phyloP scores from a whole-genome alignment of 2,888 invertebrate genomes.

The Ecliptopera silaceata region DNA sequence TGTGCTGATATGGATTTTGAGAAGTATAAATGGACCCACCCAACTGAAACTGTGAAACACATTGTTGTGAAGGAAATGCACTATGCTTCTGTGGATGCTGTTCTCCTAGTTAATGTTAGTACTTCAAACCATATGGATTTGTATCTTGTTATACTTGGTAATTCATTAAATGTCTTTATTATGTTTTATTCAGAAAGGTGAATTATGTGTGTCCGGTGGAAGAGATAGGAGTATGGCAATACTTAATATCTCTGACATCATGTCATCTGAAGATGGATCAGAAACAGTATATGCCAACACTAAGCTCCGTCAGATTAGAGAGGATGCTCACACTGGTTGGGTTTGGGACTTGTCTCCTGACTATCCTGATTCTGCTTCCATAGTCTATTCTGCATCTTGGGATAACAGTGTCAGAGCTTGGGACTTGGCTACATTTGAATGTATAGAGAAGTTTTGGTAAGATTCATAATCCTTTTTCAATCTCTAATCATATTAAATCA shows the following conservation, averaged over 20 bases:
- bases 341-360: constrained; percentile 84
- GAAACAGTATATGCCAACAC: constrained; percentile 50
- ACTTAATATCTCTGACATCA: constrained; percentile 72
- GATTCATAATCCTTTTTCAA: constrained; percentile 20
- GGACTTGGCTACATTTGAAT: constrained; percentile 71
- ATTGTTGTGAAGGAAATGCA: constrained; percentile 79
- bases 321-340: constrained; percentile 84
- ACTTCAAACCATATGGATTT: not conserved
- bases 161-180: not conserved
- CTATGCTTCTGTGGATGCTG: constrained; percentile 83
- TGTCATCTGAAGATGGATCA: constrained; percentile 50
- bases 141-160: not conserved
- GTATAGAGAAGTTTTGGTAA: constrained; percentile 75
- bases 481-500: not conserved
- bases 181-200: constrained; percentile 62
- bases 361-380: constrained; percentile 60
- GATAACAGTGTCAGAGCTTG: constrained; percentile 84
- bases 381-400: constrained; percentile 84
- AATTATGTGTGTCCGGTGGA: constrained; percentile 82
- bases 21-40: constrained; percentile 79
- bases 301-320: constrained; percentile 59
- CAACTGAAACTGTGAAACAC: constrained; percentile 69
- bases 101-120: constrained; percentile 82
- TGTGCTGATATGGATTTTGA: constrained; percentile 85
- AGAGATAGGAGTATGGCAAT: constrained; percentile 82